These are phyloP conservation scores for Latrodectus hesperus DNA, from an alignment of 2,888 invertebrate species.

Conservation along the genomic window DNA sequence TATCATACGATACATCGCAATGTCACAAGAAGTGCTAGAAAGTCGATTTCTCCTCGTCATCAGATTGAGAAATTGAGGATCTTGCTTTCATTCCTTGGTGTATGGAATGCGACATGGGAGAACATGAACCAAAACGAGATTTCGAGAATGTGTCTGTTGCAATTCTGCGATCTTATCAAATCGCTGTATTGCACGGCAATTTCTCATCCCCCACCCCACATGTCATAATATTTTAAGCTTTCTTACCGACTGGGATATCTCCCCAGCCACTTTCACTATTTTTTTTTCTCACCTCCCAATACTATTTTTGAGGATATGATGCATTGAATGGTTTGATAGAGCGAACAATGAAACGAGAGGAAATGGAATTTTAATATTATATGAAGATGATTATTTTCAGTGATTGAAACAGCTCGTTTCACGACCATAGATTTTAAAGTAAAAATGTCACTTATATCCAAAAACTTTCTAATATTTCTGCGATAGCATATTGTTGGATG, in stretches of 20 bases:
- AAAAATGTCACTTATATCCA: no score
- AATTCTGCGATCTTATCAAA: slow-evolving; percentile 60
- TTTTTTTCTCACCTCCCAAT: background rate
- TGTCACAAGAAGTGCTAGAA: slow-evolving; percentile 36
- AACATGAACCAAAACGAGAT: slow-evolving; percentile 29
- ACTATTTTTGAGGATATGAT: background rate
- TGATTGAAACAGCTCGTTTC: no score
- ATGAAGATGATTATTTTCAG: no score
- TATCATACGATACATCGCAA: slow-evolving; percentile 50
- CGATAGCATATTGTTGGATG: no score
- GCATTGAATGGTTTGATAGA: background rate
- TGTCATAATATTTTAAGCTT: slow-evolving; percentile 59
- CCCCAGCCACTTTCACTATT: background rate
- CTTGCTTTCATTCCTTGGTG: slow-evolving; percentile 12
- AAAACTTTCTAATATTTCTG: no score
- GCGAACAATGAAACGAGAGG: no score
- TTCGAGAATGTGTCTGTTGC: slow-evolving; percentile 39
- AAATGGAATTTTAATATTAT: no score
- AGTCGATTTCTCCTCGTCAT: slow-evolving; percentile 33
- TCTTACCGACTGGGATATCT: background rate
- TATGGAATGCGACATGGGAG: slow-evolving; percentile 40
- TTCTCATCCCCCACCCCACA: slow-evolving; percentile 36
- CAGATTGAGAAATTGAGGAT: slow-evolving; percentile 38
- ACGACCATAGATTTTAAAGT: no score
- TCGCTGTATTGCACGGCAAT: slow-evolving; percentile 44